These are phyloP conservation scores for Halictus quadricinctus DNA, from an alignment of 2,888 invertebrate species.

Conservation along the genomic window DNA sequence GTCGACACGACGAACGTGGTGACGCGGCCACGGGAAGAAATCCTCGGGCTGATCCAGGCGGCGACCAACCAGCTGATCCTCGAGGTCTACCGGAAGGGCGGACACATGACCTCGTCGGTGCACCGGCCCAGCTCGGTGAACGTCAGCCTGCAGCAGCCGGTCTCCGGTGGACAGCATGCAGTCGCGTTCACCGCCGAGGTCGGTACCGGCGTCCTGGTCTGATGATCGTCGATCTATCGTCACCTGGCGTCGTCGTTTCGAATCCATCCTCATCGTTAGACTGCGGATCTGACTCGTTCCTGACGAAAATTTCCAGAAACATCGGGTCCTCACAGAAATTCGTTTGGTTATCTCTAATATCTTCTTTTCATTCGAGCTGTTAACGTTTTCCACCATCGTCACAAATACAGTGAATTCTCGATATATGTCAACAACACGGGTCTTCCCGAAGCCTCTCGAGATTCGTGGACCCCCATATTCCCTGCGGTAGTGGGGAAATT, in stretches of 20 bases:
- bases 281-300: background rate
- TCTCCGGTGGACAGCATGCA: slow-evolving; percentile 75
- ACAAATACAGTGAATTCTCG: too few relatives aligned
- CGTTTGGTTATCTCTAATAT: background rate
- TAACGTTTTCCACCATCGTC: background rate
- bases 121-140: slow-evolving; percentile 78
- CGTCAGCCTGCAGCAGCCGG: slow-evolving; percentile 72
- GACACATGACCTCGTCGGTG: slow-evolving; percentile 68
- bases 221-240: slow-evolving; percentile 69
- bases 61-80: slow-evolving; percentile 79
- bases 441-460: too few relatives aligned
- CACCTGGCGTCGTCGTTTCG: background rate
- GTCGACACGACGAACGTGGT: slow-evolving; percentile 94
- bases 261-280: background rate
- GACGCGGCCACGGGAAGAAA: slow-evolving; percentile 88
- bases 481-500: too few relatives aligned
- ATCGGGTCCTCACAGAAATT: background rate
- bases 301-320: background rate
- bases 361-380: background rate
- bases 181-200: slow-evolving; percentile 96
- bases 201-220: slow-evolving; percentile 94
- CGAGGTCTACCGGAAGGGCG: slow-evolving; percentile 79
- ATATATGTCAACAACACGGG: too few relatives aligned
- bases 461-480: too few relatives aligned
- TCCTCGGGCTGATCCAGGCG: slow-evolving; percentile 86